These are phyloP conservation scores for Rousettus madagascariensis DNA, from an alignment of 2,797 vertebrate genomes.

Conservation along the genomic window DNA sequence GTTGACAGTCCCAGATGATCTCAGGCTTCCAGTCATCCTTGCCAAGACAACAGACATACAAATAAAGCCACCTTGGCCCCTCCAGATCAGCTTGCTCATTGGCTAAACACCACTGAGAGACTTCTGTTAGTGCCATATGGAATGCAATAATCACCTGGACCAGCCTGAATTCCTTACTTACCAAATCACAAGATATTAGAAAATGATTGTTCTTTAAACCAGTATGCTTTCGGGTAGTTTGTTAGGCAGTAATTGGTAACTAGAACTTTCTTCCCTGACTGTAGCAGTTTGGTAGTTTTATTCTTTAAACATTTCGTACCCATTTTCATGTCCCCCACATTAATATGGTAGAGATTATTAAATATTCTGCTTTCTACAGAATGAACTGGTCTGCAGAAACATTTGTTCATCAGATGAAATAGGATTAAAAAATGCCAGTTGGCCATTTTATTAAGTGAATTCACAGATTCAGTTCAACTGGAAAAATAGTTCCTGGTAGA, in stretches of 20 bases:
- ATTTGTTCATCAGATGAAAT: not conserved
- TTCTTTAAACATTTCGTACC: not conserved
- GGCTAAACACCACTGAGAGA: not conserved
- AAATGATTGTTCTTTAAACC: not conserved
- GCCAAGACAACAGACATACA: not conserved
- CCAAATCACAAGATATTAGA: not conserved
- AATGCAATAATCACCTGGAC: not conserved
- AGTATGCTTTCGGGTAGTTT: not conserved
- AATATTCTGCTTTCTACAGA: not conserved
- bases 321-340: not conserved
- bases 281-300: not conserved
- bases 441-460: slow-evolving; percentile 3
- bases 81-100: not conserved
- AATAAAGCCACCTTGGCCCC: not conserved
- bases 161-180: not conserved
- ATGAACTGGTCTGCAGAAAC: not conserved
- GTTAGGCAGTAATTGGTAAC: not conserved
- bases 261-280: not conserved
- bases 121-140: not conserved
- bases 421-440: not conserved
- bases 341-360: not conserved
- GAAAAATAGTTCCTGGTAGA: not conserved
- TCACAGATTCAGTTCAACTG: not conserved
- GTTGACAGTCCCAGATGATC: not conserved
- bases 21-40: not conserved